phyloP scores from a whole-genome alignment of 2,113 vertebrate species.

The Circaetus cinerascens region DNA sequence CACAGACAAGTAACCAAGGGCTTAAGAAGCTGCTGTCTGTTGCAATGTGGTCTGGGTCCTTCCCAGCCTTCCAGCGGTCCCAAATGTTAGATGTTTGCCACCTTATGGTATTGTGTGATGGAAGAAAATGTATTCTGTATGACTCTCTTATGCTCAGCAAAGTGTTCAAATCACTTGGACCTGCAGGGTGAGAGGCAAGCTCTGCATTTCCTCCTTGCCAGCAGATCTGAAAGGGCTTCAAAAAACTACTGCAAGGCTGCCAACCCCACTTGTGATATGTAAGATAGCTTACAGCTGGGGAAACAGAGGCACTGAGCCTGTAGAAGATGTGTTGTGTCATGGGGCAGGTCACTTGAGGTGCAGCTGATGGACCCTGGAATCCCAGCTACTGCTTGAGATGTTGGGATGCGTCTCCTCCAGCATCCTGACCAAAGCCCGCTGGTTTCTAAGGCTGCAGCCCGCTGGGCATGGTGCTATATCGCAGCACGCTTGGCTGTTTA shows the following conservation, averaged over 20 bases:
- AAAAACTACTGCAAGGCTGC: not conserved
- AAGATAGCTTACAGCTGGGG: not conserved
- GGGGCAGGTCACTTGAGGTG: not conserved
- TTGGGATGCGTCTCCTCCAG: not conserved
- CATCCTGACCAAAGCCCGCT: not conserved
- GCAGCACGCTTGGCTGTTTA: rapidly evolving
- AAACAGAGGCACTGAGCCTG: not conserved
- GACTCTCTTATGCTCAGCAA: not conserved
- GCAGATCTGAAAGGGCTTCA: not conserved
- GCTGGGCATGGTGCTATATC: not conserved
- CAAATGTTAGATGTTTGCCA: not conserved
- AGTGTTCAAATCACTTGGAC: not conserved
- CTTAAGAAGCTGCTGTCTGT: not conserved
- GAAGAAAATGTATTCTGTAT: not conserved
- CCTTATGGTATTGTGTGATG: not conserved
- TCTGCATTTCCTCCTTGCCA: not conserved
- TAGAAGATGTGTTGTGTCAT: not conserved
- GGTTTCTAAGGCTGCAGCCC: not conserved
- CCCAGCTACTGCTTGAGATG: not conserved
- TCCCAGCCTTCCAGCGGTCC: not conserved
- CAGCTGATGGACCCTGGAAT: not conserved
- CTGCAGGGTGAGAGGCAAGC: not conserved
- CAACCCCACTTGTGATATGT: rapidly evolving
- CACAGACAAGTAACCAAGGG: not conserved
- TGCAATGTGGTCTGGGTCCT: not conserved